Evolutionary conservation across 23 tunicate species (phyloP), one percentile per base, ranked within the genome.

Genomic region (Halocynthia roretzi): DNA sequence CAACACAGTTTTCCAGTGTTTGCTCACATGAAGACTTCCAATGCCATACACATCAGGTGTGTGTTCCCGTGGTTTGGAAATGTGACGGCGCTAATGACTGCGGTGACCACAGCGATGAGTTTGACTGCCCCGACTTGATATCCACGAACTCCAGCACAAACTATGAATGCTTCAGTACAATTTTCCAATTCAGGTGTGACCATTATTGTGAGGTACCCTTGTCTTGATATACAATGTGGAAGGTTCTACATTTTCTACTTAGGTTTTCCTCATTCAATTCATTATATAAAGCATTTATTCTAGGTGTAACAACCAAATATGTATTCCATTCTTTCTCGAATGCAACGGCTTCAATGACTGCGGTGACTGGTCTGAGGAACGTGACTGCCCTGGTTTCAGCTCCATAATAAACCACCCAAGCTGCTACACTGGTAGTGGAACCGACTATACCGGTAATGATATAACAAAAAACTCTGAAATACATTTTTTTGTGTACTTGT

Each of bases 311-410:
- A 53, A 74, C 31, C 64, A 64, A 12, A 0, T 21, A 21, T 74
- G 78, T 18, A 54, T 74, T 8, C 62, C 56, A 8, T 8, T 22
- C 20, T 52, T 52, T 53, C 56, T 52, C 56, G 62, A 74, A 31
- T 89, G 96, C 55, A 88, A 89, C 68, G 96, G 96, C 12, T 63
- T 51, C 8, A 51, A 74, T 6, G 85, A 89, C 65, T 89, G 96
- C 61, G 61, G 31, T 6, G 87, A 89, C 71, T 78, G 89, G 61
- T 84, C 87, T 15, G 96, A 89, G 63, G 96, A 89, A 71, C 51
- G 5, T 8, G 22, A 84, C 51, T 89, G 96, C 56, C 65, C 56
- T 15, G 56, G 17, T 56, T 74, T 74, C 70, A 55, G 72, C 8
- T 9, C 17, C 11, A 48, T 19, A 52, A 69, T 20, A 6, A 68